These are phyloP conservation scores for Lymantria dispar DNA, from an alignment of 2,888 invertebrate species.

Conservation along the genomic window DNA sequence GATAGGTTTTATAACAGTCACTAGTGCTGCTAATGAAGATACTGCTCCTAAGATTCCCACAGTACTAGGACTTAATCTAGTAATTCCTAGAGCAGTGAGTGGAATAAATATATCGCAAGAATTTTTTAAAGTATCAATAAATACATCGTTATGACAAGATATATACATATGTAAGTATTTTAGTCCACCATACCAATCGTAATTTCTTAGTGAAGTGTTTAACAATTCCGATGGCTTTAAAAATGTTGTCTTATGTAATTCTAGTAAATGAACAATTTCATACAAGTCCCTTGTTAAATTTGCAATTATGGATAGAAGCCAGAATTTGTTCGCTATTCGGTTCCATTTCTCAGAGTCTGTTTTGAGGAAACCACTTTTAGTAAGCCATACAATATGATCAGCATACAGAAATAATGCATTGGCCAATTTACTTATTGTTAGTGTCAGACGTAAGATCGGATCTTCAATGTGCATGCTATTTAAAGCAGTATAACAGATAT, in stretches of 20 bases:
- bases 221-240: constrained; percentile 69
- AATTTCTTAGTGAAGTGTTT: constrained; percentile 46
- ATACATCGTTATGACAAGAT: constrained; percentile 83
- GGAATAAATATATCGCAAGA: constrained; percentile 94
- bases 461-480: constrained; percentile 88
- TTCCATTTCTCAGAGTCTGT: constrained; percentile 90
- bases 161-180: constrained; percentile 56
- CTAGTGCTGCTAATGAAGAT: constrained; percentile 90
- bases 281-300: constrained; percentile 92
- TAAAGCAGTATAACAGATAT: constrained; percentile 89
- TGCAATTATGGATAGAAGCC: constrained; percentile 91
- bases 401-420: constrained; percentile 90
- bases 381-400: constrained; percentile 94
- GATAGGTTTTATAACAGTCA: constrained; percentile 89
- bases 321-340: constrained; percentile 88
- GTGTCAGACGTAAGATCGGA: constrained; percentile 85
- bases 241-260: constrained; percentile 64
- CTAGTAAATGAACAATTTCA: constrained; percentile 87
- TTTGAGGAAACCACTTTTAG: constrained; percentile 86
- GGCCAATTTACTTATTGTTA: constrained; percentile 90
- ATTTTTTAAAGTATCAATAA: constrained; percentile 93
- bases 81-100: constrained; percentile 89
- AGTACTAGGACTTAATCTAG: constrained; percentile 88
- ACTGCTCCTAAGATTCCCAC: constrained; percentile 90
- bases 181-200: constrained; percentile 45